Percentiles rank a stretch among this genome's conserved stretches.
Conservation (phyloP, 2,797 vertebrate species). For the Anguilla obscura region DNA sequence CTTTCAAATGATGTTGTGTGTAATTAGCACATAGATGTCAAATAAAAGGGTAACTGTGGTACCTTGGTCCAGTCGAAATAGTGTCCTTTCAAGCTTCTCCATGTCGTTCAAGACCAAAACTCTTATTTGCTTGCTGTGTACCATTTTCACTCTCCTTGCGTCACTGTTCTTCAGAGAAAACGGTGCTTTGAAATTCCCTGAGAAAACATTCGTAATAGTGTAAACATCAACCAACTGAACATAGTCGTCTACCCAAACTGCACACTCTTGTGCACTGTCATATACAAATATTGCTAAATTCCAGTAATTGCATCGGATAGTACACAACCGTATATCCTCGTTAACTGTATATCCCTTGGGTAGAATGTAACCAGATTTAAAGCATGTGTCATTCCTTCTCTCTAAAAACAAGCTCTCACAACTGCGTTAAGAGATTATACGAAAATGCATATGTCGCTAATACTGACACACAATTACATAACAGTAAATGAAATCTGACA, state of each 20-base stretch:
- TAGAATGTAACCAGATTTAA: background rate
- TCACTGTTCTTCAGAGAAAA: constrained; percentile 55
- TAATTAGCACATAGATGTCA: background rate
- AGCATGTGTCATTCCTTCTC: background rate
- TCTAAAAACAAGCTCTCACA: no score
- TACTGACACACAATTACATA: no score
- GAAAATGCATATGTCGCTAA: no score
- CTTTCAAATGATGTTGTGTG: background rate
- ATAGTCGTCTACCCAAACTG: no score
- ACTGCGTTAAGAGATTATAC: no score
- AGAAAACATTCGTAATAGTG: constrained; percentile 53
- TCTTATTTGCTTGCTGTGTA: constrained; percentile 80
- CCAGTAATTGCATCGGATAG: no score
- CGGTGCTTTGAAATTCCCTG: constrained; percentile 36
- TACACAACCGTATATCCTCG: no score
- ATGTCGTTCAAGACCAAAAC: constrained; percentile 84
- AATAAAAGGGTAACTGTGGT: constrained; percentile 34
- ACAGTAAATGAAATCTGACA: no score
- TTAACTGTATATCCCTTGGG: background rate
- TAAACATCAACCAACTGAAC: background rate
- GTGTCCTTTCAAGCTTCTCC: constrained; percentile 86
- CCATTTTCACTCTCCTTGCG: constrained; percentile 70
- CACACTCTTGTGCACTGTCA: no score
- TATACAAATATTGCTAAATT: no score
- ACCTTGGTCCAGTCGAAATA: constrained; percentile 96